A percentile compares a stretch with the other conserved stretches of the same genome.
These are phyloP conservation scores for Trissonchulus sp. DNA, from an alignment of 2,888 invertebrate species.

Conservation along the genomic window DNA sequence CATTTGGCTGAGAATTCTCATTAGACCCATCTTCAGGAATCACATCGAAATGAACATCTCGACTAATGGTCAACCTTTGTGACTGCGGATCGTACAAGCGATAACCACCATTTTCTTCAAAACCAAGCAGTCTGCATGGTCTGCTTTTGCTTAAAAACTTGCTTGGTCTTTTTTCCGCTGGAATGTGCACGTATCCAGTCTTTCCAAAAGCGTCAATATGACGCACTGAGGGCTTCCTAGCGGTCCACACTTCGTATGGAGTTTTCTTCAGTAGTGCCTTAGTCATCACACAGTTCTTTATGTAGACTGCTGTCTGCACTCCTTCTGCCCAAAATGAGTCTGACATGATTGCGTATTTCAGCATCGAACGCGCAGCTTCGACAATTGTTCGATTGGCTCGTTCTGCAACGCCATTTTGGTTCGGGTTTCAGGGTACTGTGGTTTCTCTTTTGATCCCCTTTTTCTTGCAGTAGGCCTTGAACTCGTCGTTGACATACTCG, in stretches of 20 bases:
- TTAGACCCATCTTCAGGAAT: too few species aligned
- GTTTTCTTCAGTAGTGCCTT: conserved; percentile 30
- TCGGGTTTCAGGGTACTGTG: conserved; percentile 36
- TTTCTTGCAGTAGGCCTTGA: conserved; percentile 31
- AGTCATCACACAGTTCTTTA: conserved; percentile 37
- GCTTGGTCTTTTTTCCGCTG: too few species aligned
- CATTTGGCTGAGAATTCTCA: too few species aligned
- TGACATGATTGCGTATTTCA: conserved; percentile 32
- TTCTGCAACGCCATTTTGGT: too few species aligned
- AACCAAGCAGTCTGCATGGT: too few species aligned
- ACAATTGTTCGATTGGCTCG: conserved; percentile 38
- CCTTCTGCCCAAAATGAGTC: conserved; percentile 38
- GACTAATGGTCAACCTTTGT: too few species aligned
- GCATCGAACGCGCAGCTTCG: conserved; percentile 36
- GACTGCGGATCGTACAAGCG: too few species aligned
- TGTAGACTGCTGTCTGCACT: too few species aligned
- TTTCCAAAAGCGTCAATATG: conserved; percentile 38
- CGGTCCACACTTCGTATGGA: conserved; percentile 37
- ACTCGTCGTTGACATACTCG: conserved; percentile 28
- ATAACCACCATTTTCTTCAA: too few species aligned
- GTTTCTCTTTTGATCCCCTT: conserved; percentile 36
- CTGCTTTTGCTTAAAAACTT: too few species aligned
- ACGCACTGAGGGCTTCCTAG: conserved; percentile 28
- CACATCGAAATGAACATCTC: too few species aligned
- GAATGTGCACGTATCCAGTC: too few species aligned